Conservation (phyloP, 2,888 invertebrate species). For the Enchytraeus crypticus region DNA sequence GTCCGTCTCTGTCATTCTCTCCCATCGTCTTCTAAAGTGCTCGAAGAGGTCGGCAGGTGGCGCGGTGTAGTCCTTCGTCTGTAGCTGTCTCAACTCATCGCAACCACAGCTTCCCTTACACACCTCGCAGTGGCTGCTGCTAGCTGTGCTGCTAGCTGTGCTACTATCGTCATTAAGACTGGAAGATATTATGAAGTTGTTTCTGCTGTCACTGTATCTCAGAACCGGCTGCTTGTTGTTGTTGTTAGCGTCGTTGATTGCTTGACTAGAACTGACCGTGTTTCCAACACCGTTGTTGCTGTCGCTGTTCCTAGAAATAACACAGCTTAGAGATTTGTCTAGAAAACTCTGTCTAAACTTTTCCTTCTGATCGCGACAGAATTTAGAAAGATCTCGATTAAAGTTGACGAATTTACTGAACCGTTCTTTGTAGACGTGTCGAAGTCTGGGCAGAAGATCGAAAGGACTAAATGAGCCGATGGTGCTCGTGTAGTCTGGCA, state of each 20-base stretch:
- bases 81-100: not conserved
- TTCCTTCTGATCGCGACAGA: slow-evolving; percentile 4
- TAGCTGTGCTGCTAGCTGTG: too few species aligned
- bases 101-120: too few species aligned
- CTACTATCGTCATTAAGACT: too few species aligned
- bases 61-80: too few species aligned
- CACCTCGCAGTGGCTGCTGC: too few species aligned
- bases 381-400: slow-evolving; percentile 2
- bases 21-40: slow-evolving; percentile 5
- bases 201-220: not conserved
- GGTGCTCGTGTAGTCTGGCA: slow-evolving; percentile 16
- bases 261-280: not conserved
- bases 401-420: slow-evolving; percentile 8
- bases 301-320: too few species aligned
- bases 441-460: slow-evolving; percentile 12
- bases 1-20: not conserved
- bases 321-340: not conserved
- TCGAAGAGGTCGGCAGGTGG: not conserved
- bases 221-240: not conserved
- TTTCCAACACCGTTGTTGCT: too few species aligned
- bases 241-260: not conserved
- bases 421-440: not conserved
- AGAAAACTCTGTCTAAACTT: not conserved
- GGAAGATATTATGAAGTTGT: not conserved
- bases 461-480: slow-evolving; percentile 14